phyloP scores from a whole-genome alignment of 2,888 invertebrate species.

The Carabus problematicus region DNA sequence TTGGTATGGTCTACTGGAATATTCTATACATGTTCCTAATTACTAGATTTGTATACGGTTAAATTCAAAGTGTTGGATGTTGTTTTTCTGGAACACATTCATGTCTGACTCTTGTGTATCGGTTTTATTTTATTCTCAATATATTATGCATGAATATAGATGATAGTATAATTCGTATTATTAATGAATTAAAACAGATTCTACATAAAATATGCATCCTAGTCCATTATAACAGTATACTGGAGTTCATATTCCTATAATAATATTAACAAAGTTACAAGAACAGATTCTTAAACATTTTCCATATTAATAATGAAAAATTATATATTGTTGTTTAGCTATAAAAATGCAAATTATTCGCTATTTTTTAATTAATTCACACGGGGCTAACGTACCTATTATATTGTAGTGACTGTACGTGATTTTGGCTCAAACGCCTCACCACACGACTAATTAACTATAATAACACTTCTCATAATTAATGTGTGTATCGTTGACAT shows the following conservation, averaged over 20 bases:
- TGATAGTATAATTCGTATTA: not conserved
- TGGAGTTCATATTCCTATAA: not conserved
- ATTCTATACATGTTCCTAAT: too few species aligned
- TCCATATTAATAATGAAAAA: not conserved
- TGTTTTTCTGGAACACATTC: not conserved
- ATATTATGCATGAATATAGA: not conserved
- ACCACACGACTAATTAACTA: constrained; percentile 9
- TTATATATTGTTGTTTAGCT: constrained; percentile 7
- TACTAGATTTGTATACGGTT: too few species aligned
- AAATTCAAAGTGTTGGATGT: too few species aligned
- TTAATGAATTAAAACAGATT: too few species aligned
- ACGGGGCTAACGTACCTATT: constrained; percentile 12
- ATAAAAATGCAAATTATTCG: constrained; percentile 15
- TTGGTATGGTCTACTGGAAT: too few species aligned
- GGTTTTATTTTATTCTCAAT: constrained; percentile 1
- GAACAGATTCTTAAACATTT: too few species aligned
- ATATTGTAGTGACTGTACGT: constrained; percentile 1
- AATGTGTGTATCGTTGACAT: constrained; percentile 6
- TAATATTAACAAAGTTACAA: too few species aligned
- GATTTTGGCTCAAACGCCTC: constrained; percentile 5
- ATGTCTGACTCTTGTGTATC: not conserved
- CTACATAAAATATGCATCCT: too few species aligned
- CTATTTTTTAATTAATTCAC: constrained; percentile 8
- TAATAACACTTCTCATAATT: constrained; percentile 11
- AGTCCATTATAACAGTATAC: not conserved